Percentiles rank a stretch among this genome's conserved stretches.
Evolutionary conservation across 2,797 vertebrate genomes (phyloP).

Genomic region (Sebastes cheni): DNA sequence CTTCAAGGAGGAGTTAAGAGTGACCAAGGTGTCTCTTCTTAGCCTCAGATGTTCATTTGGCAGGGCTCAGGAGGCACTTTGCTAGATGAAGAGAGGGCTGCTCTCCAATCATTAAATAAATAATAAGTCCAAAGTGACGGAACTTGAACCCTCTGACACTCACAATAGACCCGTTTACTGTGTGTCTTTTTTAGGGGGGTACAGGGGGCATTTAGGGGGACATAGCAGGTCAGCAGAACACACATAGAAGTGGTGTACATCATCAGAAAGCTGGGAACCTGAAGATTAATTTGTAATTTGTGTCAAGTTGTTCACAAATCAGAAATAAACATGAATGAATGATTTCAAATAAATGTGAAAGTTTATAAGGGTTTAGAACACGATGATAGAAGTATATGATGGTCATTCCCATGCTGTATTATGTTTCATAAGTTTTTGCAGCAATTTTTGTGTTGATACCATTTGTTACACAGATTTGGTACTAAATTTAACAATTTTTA

Average conservation of each 20-base stretch:
- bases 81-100: neutral
- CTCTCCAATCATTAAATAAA: neutral
- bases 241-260: neutral
- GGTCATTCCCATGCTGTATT: neutral
- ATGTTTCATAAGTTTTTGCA: neutral
- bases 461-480: no score
- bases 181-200: neutral
- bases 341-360: neutral
- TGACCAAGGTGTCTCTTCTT: neutral
- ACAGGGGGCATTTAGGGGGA: neutral
- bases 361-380: neutral
- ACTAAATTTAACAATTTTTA: no score
- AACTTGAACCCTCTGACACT: neutral
- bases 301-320: neutral
- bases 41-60: neutral
- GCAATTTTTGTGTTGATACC: no score
- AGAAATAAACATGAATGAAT: neutral
- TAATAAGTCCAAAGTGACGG: neutral
- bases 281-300: neutral
- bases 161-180: neutral
- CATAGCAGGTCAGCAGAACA: neutral
- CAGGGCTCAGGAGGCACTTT: neutral
- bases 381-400: neutral
- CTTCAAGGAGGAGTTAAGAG: constrained; percentile 1
- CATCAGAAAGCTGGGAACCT: neutral